Evolutionary conservation across 2,797 vertebrate species (phyloP).

Genomic region (Rhinatrema bivittatum): DNA sequence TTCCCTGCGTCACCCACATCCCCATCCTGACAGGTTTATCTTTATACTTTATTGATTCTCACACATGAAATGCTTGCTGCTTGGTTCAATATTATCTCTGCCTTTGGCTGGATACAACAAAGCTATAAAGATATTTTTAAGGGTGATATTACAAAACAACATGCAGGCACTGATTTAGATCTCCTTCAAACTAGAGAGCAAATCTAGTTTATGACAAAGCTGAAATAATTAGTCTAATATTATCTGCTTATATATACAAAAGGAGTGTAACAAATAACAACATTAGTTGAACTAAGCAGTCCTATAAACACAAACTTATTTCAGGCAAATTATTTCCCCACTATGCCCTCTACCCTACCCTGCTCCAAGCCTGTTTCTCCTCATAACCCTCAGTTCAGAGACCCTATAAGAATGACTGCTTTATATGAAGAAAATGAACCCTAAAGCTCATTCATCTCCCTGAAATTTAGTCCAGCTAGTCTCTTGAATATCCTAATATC

Average conservation of each 20-base stretch:
- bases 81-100: constrained; percentile 25
- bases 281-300: background rate
- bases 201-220: constrained; percentile 27
- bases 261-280: background rate
- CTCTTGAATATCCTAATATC: no score
- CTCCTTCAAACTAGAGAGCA: constrained; percentile 17
- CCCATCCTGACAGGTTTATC: constrained; percentile 30
- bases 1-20: constrained; percentile 14
- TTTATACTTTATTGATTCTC: constrained; percentile 25
- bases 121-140: constrained; percentile 12
- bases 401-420: no score
- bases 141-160: constrained; percentile 18
- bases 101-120: constrained; percentile 17
- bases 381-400: no score
- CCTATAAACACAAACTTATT: background rate
- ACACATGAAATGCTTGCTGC: constrained; percentile 17
- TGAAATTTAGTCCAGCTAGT: no score
- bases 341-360: no score
- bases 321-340: no score
- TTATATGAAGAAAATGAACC: no score
- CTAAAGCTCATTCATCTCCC: no score
- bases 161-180: no score
- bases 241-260: constrained; percentile 1
- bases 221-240: constrained; percentile 23
- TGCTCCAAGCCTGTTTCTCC: no score